Conservation (phyloP, 2,113 vertebrate species). For the Gobio gobio region DNA sequence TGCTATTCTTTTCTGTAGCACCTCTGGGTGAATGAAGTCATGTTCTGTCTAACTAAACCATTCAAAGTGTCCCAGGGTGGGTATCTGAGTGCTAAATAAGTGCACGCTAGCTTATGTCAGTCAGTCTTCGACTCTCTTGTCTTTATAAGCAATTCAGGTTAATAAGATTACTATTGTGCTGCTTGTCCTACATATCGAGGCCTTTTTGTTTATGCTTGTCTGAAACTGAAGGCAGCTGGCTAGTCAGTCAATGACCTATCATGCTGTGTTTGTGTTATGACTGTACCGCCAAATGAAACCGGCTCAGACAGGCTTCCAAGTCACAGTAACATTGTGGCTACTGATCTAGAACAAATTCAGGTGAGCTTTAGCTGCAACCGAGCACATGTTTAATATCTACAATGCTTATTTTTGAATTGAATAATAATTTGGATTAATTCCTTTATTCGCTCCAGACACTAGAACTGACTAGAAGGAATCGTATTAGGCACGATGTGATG, state of each 20-base stretch:
- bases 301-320: not conserved
- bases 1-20: constrained; percentile 5
- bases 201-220: constrained; percentile 2
- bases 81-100: not conserved
- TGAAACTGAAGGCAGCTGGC: not conserved
- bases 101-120: constrained; percentile 2
- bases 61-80: not conserved
- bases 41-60: not conserved
- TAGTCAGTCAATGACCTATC: not conserved
- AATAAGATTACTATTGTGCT: not conserved
- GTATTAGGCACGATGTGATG: not conserved
- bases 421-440: not conserved
- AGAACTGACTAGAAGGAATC: not conserved
- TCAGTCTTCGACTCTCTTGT: not conserved
- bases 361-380: not conserved
- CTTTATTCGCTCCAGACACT: no score
- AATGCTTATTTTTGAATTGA: not conserved
- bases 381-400: not conserved
- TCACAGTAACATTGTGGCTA: not conserved
- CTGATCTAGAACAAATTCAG: not conserved
- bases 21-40: constrained; percentile 23
- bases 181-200: not conserved
- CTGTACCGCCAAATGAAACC: not conserved
- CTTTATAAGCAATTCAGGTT: not conserved
- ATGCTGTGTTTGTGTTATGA: not conserved